These are phyloP conservation scores for Drosophila tani DNA, from an alignment of 1,140 invertebrate genomes.

Conservation along the genomic window DNA sequence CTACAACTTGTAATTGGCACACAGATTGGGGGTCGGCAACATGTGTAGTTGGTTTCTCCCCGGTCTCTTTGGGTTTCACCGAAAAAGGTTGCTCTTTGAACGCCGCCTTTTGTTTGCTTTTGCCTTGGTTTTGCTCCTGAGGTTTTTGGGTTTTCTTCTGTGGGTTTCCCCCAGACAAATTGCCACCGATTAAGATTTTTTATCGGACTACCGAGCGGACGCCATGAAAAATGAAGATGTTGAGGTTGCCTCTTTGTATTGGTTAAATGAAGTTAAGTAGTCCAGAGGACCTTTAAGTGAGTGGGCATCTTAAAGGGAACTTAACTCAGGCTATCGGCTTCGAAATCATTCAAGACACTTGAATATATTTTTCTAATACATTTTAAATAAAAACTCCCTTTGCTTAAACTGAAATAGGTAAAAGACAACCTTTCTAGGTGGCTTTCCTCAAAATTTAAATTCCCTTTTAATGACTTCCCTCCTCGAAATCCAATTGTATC, in stretches of 20 bases:
- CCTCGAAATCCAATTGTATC: constrained; percentile 11
- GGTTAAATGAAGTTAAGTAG: constrained; percentile 35
- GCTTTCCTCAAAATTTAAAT: neutral
- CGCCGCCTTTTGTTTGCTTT: constrained; percentile 42
- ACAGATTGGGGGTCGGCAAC: constrained; percentile 29
- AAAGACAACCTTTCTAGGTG: no score
- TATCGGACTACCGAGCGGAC: constrained; percentile 51
- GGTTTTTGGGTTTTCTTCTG: constrained; percentile 39
- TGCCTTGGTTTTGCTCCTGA: constrained; percentile 35
- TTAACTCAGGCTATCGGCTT: no score
- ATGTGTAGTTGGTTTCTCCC: constrained; percentile 40
- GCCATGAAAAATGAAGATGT: constrained; percentile 60
- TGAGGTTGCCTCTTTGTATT: constrained; percentile 14
- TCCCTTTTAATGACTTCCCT: constrained; percentile 1
- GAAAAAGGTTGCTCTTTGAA: constrained; percentile 76
- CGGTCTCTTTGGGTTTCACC: constrained; percentile 31
- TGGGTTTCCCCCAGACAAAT: constrained; percentile 62
- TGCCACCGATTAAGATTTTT: constrained; percentile 75
- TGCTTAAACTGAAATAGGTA: neutral
- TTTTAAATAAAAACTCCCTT: neutral
- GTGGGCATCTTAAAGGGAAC: neutral
- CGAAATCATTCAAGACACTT: no score
- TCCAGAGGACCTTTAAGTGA: constrained; percentile 4
- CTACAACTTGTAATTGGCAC: constrained; percentile 58
- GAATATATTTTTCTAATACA: no score